Evolutionary conservation across 2,113 vertebrate species (phyloP).

Genomic region (Leptobrachium leishanense): DNA sequence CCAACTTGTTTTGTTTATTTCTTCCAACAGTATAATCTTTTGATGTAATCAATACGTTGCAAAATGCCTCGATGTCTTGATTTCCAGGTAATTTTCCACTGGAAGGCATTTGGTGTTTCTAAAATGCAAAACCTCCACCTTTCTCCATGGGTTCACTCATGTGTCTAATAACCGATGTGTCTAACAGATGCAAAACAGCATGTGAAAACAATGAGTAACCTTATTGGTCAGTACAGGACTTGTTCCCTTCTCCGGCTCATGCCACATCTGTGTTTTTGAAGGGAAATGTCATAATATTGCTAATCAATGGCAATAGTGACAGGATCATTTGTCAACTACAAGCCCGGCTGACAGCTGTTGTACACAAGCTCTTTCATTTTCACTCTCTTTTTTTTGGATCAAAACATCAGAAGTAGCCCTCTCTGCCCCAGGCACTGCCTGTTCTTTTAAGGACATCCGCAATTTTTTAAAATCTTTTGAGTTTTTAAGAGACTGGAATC

Average conservation of each 20-base stretch:
- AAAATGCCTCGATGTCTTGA: not conserved
- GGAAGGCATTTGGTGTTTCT: constrained; percentile 6
- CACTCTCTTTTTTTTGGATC: constrained; percentile 48
- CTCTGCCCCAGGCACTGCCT: constrained; percentile 2
- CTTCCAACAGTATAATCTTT: not conserved
- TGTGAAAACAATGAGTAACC: constrained; percentile 54
- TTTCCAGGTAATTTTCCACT: not conserved
- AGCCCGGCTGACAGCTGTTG: constrained; percentile 71
- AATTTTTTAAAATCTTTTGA: constrained; percentile 2
- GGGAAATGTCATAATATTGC: constrained; percentile 79
- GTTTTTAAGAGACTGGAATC: not conserved
- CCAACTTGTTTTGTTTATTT: too few relatives aligned
- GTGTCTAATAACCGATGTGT: constrained; percentile 30
- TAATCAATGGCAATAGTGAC: constrained; percentile 79
- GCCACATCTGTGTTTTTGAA: constrained; percentile 77
- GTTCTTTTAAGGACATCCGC: constrained; percentile 16
- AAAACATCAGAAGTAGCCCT: constrained; percentile 44
- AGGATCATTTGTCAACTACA: constrained; percentile 75
- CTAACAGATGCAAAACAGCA: constrained; percentile 57
- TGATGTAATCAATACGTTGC: not conserved
- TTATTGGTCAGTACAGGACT: constrained; percentile 56
- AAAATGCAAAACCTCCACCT: constrained; percentile 18
- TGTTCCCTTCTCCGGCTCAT: constrained; percentile 57
- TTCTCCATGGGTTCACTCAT: constrained; percentile 1
- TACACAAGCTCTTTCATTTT: constrained; percentile 52